These are phyloP conservation scores for Pomacea maculata DNA, from an alignment of 1,140 invertebrate genomes.

Conservation along the genomic window DNA sequence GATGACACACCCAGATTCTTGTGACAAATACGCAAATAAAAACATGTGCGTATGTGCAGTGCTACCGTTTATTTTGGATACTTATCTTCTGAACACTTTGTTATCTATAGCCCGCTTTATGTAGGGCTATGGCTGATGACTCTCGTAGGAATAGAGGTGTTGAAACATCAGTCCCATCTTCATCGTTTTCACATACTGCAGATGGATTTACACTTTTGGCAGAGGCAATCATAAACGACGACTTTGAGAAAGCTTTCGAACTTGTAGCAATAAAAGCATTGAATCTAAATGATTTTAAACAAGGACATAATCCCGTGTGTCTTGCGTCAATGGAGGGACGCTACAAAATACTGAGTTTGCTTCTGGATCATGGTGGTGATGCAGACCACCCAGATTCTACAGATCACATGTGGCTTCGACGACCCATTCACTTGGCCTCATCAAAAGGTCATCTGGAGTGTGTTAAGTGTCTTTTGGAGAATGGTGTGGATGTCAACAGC, in stretches of 20 bases:
- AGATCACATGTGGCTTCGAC: constrained; percentile 46
- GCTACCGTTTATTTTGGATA: no score
- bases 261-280: not conserved
- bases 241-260: not conserved
- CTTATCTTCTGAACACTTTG: no score
- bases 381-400: constrained; percentile 31
- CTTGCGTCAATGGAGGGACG: constrained; percentile 8
- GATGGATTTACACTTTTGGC: not conserved
- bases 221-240: constrained; percentile 5
- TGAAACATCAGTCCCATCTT: no score
- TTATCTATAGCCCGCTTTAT: no score
- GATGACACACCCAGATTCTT: no score
- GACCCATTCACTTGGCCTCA: constrained; percentile 56
- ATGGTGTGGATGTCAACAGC: constrained; percentile 49
- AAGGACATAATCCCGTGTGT: not conserved
- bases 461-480: constrained; percentile 41
- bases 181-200: no score
- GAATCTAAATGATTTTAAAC: not conserved
- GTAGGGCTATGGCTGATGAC: no score
- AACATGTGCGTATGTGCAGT: no score
- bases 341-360: constrained; percentile 16
- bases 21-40: no score
- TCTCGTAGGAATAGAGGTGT: no score
- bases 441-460: constrained; percentile 46
- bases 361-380: constrained; percentile 28